Evolutionary conservation across 2,888 invertebrate genomes (phyloP).

Genomic region (Leptinotarsa haldemani): DNA sequence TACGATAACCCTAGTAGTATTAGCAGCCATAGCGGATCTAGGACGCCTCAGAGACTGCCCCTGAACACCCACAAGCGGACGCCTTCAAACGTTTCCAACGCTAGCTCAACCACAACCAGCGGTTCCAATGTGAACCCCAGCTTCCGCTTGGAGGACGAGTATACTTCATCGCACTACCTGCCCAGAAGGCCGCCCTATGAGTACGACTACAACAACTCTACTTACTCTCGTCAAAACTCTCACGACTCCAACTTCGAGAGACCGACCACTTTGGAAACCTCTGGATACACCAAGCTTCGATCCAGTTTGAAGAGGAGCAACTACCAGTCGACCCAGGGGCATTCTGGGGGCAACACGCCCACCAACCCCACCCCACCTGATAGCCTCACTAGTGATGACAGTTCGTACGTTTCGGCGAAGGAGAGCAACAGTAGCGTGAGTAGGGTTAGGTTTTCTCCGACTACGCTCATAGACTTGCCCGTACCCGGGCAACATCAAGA

Average conservation of each 20-base stretch:
- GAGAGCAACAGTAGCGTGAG: slow-evolving; percentile 80
- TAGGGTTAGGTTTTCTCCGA: slow-evolving; percentile 83
- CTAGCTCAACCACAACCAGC: slow-evolving; percentile 70
- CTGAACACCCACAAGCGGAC: slow-evolving; percentile 77
- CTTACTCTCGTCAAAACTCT: slow-evolving; percentile 66
- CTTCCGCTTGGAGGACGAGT: slow-evolving; percentile 73
- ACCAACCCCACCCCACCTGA: slow-evolving; percentile 89
- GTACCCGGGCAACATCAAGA: slow-evolving; percentile 69
- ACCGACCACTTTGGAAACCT: slow-evolving; percentile 76
- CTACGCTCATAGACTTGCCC: slow-evolving; percentile 75
- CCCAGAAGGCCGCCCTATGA: slow-evolving; percentile 60
- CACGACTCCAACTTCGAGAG: slow-evolving; percentile 69
- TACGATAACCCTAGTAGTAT: slow-evolving; percentile 71
- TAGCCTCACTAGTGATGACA: slow-evolving; percentile 87
- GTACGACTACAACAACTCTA: slow-evolving; percentile 57
- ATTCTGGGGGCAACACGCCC: slow-evolving; percentile 77
- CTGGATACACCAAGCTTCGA: slow-evolving; percentile 74
- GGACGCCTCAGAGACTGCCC: slow-evolving; percentile 65
- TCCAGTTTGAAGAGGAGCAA: slow-evolving; percentile 84
- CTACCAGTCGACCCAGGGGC: slow-evolving; percentile 64
- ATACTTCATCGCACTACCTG: slow-evolving; percentile 67
- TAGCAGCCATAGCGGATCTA: slow-evolving; percentile 64
- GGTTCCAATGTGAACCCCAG: slow-evolving; percentile 73
- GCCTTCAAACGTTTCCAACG: slow-evolving; percentile 79
- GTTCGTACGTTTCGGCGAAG: slow-evolving; percentile 88